Evolutionary conservation across 2,113 vertebrate species (phyloP).

Genomic region (Sylvietta virens): DNA sequence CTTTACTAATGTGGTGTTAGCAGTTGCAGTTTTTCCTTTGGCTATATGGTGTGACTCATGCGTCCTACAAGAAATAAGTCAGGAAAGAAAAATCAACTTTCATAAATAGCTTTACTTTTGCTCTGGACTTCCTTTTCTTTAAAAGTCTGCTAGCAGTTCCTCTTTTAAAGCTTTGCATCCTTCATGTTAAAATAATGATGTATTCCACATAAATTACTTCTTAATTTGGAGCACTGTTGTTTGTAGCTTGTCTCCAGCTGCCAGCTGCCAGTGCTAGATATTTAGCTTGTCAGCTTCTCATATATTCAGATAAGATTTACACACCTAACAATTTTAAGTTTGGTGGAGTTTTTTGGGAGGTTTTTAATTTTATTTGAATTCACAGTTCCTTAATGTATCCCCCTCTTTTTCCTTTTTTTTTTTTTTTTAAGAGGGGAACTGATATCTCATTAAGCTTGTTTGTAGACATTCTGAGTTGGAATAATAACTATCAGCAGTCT

Average conservation of each 20-base stretch:
- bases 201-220: slow-evolving; percentile 49
- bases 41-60: slow-evolving; percentile 71
- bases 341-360: neutral
- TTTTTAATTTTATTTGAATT: neutral
- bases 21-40: slow-evolving; percentile 74
- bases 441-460: neutral
- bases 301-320: slow-evolving; percentile 7
- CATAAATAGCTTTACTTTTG: slow-evolving; percentile 56
- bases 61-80: slow-evolving; percentile 70
- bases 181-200: slow-evolving; percentile 40
- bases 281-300: neutral
- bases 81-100: slow-evolving; percentile 65
- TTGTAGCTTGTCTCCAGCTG: slow-evolving; percentile 5
- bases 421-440: neutral
- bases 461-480: neutral
- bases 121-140: slow-evolving; percentile 40
- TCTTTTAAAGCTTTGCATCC: slow-evolving; percentile 27
- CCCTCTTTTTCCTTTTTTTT: neutral
- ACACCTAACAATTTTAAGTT: neutral
- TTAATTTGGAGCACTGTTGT: slow-evolving; percentile 42
- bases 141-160: slow-evolving; percentile 7
- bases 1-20: slow-evolving; percentile 80
- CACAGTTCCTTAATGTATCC: neutral
- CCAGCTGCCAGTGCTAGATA: neutral
- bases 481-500: slow-evolving; percentile 18